These are phyloP conservation scores for Myrmecophaga tridactyla DNA, from an alignment of 2,113 vertebrate genomes.

Conservation along the genomic window DNA sequence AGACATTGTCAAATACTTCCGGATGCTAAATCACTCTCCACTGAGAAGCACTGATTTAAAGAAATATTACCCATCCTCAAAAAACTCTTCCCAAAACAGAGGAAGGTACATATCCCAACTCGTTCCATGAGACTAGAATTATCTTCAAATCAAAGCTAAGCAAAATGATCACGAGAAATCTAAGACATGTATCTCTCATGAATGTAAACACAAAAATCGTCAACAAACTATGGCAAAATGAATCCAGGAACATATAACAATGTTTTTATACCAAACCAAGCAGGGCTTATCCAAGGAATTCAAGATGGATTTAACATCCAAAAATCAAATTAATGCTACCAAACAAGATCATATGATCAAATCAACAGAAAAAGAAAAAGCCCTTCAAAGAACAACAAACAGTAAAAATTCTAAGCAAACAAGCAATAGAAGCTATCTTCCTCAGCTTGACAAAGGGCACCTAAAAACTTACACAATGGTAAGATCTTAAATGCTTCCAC, in stretches of 20 bases:
- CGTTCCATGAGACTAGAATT: neutral
- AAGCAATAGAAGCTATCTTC: neutral
- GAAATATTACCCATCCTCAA: neutral
- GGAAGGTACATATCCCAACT: no score
- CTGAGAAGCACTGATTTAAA: neutral
- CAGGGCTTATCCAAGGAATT: neutral
- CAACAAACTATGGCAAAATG: neutral
- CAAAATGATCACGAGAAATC: neutral
- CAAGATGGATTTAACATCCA: neutral
- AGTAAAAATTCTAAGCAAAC: neutral
- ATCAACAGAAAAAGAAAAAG: no score
- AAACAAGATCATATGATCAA: no score
- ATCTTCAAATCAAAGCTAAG: neutral
- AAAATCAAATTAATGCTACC: no score
- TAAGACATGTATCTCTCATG: neutral
- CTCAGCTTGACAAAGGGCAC: neutral
- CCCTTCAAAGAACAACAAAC: no score
- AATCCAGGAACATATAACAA: neutral
- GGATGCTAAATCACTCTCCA: neutral
- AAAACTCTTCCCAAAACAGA: no score
- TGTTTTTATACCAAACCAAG: neutral
- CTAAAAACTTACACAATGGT: neutral
- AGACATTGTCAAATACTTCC: neutral
- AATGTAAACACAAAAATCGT: neutral
- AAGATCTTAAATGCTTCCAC: neutral